Base-by-base conservation (phyloP, 2,113 vertebrate species). In the Acrocephalus arundinaceus region DNA sequence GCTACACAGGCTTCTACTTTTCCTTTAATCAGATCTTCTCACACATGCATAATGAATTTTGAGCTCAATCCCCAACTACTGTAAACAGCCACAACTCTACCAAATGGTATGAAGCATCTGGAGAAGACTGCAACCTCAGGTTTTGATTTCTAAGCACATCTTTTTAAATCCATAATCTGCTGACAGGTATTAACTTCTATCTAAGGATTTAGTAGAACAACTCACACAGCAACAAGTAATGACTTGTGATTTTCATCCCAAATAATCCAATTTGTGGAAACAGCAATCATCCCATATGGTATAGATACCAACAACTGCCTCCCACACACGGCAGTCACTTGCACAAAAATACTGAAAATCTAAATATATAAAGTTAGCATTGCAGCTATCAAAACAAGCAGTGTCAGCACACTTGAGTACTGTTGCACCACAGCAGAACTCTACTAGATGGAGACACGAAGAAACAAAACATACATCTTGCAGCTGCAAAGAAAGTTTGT, bases 241-340 rank as follows among this genome's bases (percentile, higher is more conserved):
- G 75, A 85, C 68, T 15, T 67, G 43, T 86, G 82, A 90, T 88
- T 88, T 90, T 84, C 59, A 93, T 94, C 41, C 87, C 10, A 4
- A 72, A 71, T 71, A 91, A 89, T 93, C 58, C 85, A 91, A 52
- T 90, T 73, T 94, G 71, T 70, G 37, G 41, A 71, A 78, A 86
- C 30, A 51, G 71, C 49, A 74, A 31, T 68, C 48, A 80, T 35
- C 61, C 52, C 33, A 67, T 66, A 73, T 52, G 21, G 51, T 59
- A 70, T 10, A 85, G 86, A 73, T 28, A 62, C 15, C 27, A 61
- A 45, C 58, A 95, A 59, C 24, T 62, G 65, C 55, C 52, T 74
- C 20, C 4, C 43, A 77, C 67, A 71, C 25, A 73, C 0, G 0
- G 46, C 30, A 39, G 18, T 27, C 41, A 12, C 18, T 75, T 74